Evolutionary conservation across 2,113 vertebrate species (phyloP), one percentile per base, ranked within the genome.

Genomic region (Puntigrus tetrazona): DNA sequence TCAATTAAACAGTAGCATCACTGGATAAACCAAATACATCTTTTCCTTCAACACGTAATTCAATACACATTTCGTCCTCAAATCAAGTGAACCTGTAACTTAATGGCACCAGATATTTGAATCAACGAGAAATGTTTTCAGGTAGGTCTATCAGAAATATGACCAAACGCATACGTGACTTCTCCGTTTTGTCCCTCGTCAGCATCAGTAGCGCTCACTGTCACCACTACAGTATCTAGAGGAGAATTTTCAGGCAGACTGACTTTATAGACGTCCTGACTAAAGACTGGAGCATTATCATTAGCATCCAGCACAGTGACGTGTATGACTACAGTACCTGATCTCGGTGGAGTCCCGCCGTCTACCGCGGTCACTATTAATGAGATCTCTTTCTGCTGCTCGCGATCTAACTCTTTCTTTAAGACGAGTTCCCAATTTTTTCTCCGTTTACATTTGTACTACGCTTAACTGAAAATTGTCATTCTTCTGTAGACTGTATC

Each of bases 21-120:
- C 90, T 89, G 0, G 84, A 84, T 29, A 94, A 84, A 5, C 89
- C 91, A n/a, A 92, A 86, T 9, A 78, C 82, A 89, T 96, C 95
- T 57, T 89, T 89, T 13, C 91, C 94, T 85, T 94, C 36, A 0
- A 89, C 22, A 1, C 76, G 81, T 1, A 90, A n/a, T 65, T 90
- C 89, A n/a, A 81, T 31, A 88, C 2, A 25, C 63, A 3, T 3
- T 63, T 80, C 69, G 5, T 89, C 85, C 31, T 91, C 90, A 76
- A 90, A 75, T 90, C 89, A 10, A 89, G 82, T 7, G n/a, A 11
- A 1, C 86, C 86, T 50, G 34, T 29, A 1, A 90, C 63, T 29
- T 8, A 2, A 91, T 86, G 25, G 63, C 36, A 3, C 89, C 88
- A 13, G 65, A 69, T 29, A 80, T 59, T 13, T 41, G 2, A 61